A percentile compares a stretch with the other conserved stretches of the same genome.
These are phyloP conservation scores for Sciurus carolinensis DNA, from an alignment of 2,797 vertebrate genomes.

Conservation along the genomic window DNA sequence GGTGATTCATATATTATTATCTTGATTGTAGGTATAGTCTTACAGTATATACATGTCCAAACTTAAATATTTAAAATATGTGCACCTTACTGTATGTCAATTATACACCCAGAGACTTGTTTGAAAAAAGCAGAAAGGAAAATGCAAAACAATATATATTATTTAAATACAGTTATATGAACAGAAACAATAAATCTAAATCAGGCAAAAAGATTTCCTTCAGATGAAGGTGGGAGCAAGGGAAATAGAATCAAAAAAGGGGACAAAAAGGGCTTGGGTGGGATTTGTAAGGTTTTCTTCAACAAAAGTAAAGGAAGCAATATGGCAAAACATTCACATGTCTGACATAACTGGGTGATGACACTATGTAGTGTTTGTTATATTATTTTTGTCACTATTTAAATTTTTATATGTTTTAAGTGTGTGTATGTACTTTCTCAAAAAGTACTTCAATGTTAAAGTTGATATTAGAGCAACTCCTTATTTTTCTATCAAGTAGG, in stretches of 20 bases:
- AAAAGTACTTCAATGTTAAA: slow-evolving; percentile 14
- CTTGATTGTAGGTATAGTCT: neutral
- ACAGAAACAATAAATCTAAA: slow-evolving; percentile 36
- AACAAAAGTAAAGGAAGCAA: neutral
- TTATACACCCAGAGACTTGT: slow-evolving; percentile 2
- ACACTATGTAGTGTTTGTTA: neutral
- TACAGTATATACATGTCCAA: neutral
- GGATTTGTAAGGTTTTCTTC: neutral
- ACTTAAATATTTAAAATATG: neutral
- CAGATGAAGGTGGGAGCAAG: neutral
- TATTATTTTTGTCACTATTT: slow-evolving; percentile 39
- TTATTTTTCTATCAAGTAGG: neutral
- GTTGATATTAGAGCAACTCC: neutral
- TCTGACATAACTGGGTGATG: neutral
- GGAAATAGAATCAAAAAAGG: slow-evolving; percentile 25
- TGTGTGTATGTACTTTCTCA: neutral
- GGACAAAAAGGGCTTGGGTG: neutral
- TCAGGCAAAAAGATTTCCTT: slow-evolving; percentile 19
- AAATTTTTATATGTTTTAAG: slow-evolving; percentile 47
- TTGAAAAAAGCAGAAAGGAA: slow-evolving; percentile 6
- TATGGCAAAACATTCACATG: slow-evolving; percentile 20
- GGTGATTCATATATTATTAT: neutral
- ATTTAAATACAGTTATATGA: neutral
- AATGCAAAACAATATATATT: slow-evolving; percentile 10
- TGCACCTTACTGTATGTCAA: neutral